phyloP scores from a whole-genome alignment of 1,140 invertebrate species.

The Meloidogyne chitwoodi region DNA sequence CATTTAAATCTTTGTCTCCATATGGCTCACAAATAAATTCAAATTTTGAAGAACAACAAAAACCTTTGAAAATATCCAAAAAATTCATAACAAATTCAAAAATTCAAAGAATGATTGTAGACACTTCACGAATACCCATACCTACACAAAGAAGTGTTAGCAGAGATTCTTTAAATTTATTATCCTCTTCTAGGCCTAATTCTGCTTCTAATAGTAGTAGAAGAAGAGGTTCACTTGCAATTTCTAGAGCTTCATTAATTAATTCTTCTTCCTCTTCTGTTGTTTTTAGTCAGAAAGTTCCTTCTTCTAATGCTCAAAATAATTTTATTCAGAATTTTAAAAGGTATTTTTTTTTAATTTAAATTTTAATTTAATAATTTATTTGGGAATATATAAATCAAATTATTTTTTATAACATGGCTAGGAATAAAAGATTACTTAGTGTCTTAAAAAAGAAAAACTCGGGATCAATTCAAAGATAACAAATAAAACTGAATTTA shows the following conservation, averaged over 20 bases:
- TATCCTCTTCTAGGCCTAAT: background rate
- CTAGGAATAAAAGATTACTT: too few relatives aligned
- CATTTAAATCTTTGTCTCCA: slow-evolving; percentile 40
- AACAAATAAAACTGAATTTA: too few relatives aligned
- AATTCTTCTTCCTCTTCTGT: too few relatives aligned
- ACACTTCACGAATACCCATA: slow-evolving; percentile 23
- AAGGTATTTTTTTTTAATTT: background rate
- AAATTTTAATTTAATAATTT: too few relatives aligned
- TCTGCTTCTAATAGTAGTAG: background rate
- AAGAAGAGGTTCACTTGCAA: background rate
- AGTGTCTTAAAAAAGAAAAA: too few relatives aligned
- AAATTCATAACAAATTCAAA: background rate
- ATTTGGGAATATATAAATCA: too few relatives aligned
- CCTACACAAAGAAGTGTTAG: slow-evolving; percentile 18
- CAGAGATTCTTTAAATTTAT: background rate
- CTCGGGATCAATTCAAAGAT: too few relatives aligned
- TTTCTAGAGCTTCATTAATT: background rate
- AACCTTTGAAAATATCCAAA: background rate
- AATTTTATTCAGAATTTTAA: background rate
- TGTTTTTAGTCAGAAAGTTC: background rate
- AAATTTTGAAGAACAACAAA: background rate
- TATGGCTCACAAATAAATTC: slow-evolving; percentile 33
- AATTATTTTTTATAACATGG: too few relatives aligned
- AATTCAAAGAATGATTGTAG: slow-evolving; percentile 19
- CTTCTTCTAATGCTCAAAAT: background rate